phyloP scores from a whole-genome alignment of 1,140 invertebrate genomes.

The Tetramorium simillimum region DNA sequence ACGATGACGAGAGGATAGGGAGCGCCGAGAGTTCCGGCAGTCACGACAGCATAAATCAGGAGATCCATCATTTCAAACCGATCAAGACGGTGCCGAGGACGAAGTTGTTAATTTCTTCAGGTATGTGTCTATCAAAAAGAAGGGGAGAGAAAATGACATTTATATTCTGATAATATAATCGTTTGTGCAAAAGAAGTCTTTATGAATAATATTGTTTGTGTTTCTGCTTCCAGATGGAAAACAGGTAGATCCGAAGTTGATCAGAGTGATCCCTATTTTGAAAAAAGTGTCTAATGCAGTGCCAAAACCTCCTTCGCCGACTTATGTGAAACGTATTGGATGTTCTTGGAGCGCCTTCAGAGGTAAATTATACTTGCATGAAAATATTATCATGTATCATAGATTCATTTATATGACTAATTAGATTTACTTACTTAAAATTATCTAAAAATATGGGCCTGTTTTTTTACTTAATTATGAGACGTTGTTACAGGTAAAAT shows the following conservation, averaged over 20 bases:
- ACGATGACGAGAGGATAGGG: slow-evolving; percentile 80
- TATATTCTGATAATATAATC: not conserved
- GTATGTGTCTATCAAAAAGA: slow-evolving; percentile 60
- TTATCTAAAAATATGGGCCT: not conserved
- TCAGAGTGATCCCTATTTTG: slow-evolving; percentile 80
- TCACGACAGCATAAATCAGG: slow-evolving; percentile 87
- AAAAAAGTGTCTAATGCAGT: slow-evolving; percentile 76
- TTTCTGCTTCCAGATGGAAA: slow-evolving; percentile 78
- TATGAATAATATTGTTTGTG: not conserved
- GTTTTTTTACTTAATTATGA: not conserved
- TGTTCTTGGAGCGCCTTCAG: slow-evolving; percentile 84
- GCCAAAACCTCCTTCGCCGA: slow-evolving; percentile 79
- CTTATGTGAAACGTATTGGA: slow-evolving; percentile 78
- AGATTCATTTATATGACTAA: not conserved
- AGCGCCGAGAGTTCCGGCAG: slow-evolving; percentile 84
- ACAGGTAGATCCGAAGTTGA: slow-evolving; percentile 82
- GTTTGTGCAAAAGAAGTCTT: not conserved
- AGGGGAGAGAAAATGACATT: not conserved
- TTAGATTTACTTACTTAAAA: not conserved
- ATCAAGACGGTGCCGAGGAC: slow-evolving; percentile 86
- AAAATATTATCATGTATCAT: not conserved
- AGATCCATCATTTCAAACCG: slow-evolving; percentile 87
- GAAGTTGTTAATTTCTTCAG: slow-evolving; percentile 79
- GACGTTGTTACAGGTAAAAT: slow-evolving; percentile 73
- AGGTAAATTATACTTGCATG: slow-evolving; percentile 70